A percentile compares a stretch with the other conserved stretches of the same genome.
These are phyloP conservation scores for Neogale vison DNA, from an alignment of 2,113 vertebrate genomes.

Conservation along the genomic window DNA sequence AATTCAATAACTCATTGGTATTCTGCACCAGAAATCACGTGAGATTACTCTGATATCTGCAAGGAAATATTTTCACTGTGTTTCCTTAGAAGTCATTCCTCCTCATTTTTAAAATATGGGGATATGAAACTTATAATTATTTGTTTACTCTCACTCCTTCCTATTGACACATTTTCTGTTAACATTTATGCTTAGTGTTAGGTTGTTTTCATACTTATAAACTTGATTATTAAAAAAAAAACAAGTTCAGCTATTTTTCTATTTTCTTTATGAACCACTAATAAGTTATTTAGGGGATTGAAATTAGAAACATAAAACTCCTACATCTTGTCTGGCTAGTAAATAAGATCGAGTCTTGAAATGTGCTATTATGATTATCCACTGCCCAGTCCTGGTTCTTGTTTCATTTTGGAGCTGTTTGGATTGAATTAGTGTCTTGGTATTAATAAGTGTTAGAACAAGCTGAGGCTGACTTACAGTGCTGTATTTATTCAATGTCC, in stretches of 20 bases:
- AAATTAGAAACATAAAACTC: slow-evolving; percentile 8
- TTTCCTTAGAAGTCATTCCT: neutral
- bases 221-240: slow-evolving; percentile 7
- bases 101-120: neutral
- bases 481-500: neutral
- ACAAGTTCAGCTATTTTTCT: neutral
- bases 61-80: slow-evolving; percentile 24
- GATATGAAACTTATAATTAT: slow-evolving; percentile 2
- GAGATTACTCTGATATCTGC: neutral
- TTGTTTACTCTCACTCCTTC: neutral
- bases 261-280: neutral
- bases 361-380: neutral
- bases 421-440: neutral
- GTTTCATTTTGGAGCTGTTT: neutral
- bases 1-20: neutral
- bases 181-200: neutral
- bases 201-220: neutral
- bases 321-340: neutral
- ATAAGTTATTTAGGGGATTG: slow-evolving; percentile 7
- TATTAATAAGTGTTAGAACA: neutral
- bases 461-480: neutral
- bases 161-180: neutral
- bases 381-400: neutral
- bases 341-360: neutral
- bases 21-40: neutral